Evolutionary conservation across 1,140 invertebrate species (phyloP).

Genomic region (honey bee (Apis mellifera)): DNA sequence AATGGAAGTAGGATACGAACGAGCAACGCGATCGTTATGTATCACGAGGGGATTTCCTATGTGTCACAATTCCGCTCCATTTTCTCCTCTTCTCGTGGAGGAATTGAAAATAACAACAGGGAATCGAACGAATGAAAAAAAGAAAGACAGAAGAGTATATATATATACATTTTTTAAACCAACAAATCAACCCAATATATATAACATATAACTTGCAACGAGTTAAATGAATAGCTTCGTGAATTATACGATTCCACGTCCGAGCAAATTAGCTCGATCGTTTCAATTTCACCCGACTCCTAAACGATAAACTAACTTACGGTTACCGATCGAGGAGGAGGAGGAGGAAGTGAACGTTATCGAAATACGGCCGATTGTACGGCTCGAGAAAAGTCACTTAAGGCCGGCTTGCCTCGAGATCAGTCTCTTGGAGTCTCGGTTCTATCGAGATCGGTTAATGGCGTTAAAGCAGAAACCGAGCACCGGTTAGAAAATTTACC

Average conservation of each 20-base stretch:
- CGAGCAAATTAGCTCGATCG: no score
- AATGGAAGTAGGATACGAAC: slow-evolving; percentile 36
- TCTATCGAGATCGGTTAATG: slow-evolving; percentile 40
- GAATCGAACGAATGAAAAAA: not conserved
- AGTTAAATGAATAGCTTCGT: no score
- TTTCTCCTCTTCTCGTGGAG: slow-evolving; percentile 9
- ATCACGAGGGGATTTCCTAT: slow-evolving; percentile 52
- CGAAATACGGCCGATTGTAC: not conserved
- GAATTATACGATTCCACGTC: no score
- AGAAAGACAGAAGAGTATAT: no score
- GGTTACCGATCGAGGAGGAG: not conserved
- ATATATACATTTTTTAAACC: no score
- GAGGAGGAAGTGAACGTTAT: slow-evolving; percentile 13
- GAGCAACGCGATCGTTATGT: slow-evolving; percentile 11
- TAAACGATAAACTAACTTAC: not conserved
- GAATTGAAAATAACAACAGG: not conserved
- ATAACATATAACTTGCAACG: no score
- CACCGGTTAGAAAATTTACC: slow-evolving; percentile 74
- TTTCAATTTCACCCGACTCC: not conserved
- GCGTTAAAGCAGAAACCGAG: slow-evolving; percentile 54
- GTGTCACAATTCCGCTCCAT: slow-evolving; percentile 62
- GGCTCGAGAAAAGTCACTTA: not conserved
- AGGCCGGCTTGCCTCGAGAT: slow-evolving; percentile 15
- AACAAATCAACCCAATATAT: no score
- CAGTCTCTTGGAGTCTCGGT: slow-evolving; percentile 27